Base-by-base conservation (phyloP, 2,888 invertebrate species). In the Taphrorychus bicolor region DNA sequence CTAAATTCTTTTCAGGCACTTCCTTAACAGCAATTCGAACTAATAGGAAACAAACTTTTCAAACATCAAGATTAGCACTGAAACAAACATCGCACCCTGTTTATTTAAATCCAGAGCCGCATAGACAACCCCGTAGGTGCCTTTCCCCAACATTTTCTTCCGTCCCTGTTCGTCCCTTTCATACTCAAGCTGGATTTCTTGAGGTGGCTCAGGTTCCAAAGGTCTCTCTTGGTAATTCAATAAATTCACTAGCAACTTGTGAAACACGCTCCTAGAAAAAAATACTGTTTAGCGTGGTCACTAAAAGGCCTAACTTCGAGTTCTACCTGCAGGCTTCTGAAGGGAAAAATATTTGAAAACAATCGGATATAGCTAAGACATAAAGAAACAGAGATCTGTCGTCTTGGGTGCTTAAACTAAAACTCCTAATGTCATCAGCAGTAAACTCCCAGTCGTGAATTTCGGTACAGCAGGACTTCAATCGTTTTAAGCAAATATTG, bases 311-410 rank as follows among this genome's bases (percentile, higher is more conserved):
- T 5, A 54, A 24, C n/a, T 16, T 54, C 16, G 1, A 22, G 3
- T 14, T 67, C 71, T 74, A 67, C 94, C 80, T 87, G 80, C 93
- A 94, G 49, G 88, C 87, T 71, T 91, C 89, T 1, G 98, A 97
- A 0, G 99, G 97, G 76, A 99, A 92, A 82, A 92, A 97, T 83
- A 99, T 95, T 88, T 98, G 98, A 84, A 99, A 99, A 83, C 98
- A 98, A 78, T 98, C 97, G 0, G 97, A 97, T 82, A 98, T 98
- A 82, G 97, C 94, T 81, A 96, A 94, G 32, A 99, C 98, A 82
- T 99, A 99, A 0, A 99, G 86, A 82, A 98, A 98, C 9, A 98
- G 87, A 72, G 97, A 97, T 16, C 98, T 87, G 78, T 97, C 95
- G 82, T 99, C 98, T 45, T 97, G 88, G 82, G 97, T 98, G 83